A percentile compares a stretch with the other conserved stretches of the same genome.
These are phyloP conservation scores for Nettapus auritus DNA, from an alignment of 2,113 vertebrate species.

Conservation along the genomic window DNA sequence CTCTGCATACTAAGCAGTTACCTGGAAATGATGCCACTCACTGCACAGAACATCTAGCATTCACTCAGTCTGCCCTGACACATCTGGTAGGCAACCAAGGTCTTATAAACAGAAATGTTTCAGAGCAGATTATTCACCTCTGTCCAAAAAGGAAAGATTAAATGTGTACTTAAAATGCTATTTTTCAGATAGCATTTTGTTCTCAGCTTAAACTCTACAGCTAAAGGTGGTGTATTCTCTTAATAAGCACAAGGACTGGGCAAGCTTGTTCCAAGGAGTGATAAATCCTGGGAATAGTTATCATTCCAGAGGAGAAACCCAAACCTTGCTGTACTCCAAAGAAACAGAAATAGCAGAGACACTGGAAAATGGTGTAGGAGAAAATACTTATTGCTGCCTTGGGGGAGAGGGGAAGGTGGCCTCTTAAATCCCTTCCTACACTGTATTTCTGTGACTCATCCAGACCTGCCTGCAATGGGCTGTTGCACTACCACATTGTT, in stretches of 20 bases:
- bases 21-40: neutral
- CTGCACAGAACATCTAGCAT: accelerated
- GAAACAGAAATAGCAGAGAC: neutral
- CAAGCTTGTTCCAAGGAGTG: neutral
- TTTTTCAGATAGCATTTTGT: neutral
- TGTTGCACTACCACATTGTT: slow-evolving; percentile 23
- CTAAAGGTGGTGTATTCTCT: neutral
- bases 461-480: slow-evolving; percentile 36
- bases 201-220: neutral
- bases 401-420: slow-evolving; percentile 21
- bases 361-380: neutral
- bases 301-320: neutral
- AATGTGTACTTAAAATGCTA: neutral
- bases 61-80: accelerated
- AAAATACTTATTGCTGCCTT: slow-evolving; percentile 28
- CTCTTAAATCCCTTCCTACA: slow-evolving; percentile 46
- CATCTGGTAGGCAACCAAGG: neutral
- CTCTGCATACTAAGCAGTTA: neutral
- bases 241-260: neutral
- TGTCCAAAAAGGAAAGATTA: neutral
- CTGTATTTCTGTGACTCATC: slow-evolving; percentile 46
- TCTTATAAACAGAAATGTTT: neutral
- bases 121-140: neutral
- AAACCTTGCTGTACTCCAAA: neutral
- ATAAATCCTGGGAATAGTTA: neutral